These are phyloP conservation scores for Aurelia aurita complex sp. Pacific DNA, from an alignment of 30 jellyfish, hydroid and myxozoan species.

Conservation along the genomic window DNA sequence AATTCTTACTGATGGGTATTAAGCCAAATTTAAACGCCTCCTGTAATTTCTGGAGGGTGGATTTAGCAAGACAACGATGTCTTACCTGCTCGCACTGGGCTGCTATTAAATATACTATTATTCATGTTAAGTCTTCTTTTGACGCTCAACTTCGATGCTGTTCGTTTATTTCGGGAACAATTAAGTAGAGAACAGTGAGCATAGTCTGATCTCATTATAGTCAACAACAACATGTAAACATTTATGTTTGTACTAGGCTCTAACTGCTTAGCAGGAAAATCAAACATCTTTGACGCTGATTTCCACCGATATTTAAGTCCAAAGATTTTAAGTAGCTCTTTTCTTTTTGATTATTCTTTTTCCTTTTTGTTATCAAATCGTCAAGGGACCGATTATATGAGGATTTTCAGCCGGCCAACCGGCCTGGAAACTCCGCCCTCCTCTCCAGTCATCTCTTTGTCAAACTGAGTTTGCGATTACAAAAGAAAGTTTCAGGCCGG, in stretches of 20 bases:
- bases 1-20: not conserved
- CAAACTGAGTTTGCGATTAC: too few species aligned
- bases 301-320: too few species aligned
- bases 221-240: not conserved
- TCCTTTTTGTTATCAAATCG: too few species aligned
- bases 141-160: constrained; percentile 13
- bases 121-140: not conserved
- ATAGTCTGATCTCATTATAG: not conserved
- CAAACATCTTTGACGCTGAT: too few species aligned
- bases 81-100: constrained; percentile 25
- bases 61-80: constrained; percentile 5
- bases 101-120: constrained; percentile 33
- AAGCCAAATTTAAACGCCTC: constrained; percentile 37
- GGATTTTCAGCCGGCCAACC: too few species aligned
- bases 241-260: not conserved
- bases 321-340: too few species aligned
- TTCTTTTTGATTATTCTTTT: too few species aligned
- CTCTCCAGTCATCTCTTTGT: too few species aligned
- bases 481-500: too few species aligned
- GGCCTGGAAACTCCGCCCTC: too few species aligned
- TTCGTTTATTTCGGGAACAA: constrained; percentile 3
- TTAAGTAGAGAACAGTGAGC: not conserved
- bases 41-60: constrained; percentile 33
- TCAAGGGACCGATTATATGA: too few species aligned
- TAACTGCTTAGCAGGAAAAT: too few species aligned